Conservation (phyloP, 2,797 vertebrate genomes). For the Melanotaenia maccullochi region DNA sequence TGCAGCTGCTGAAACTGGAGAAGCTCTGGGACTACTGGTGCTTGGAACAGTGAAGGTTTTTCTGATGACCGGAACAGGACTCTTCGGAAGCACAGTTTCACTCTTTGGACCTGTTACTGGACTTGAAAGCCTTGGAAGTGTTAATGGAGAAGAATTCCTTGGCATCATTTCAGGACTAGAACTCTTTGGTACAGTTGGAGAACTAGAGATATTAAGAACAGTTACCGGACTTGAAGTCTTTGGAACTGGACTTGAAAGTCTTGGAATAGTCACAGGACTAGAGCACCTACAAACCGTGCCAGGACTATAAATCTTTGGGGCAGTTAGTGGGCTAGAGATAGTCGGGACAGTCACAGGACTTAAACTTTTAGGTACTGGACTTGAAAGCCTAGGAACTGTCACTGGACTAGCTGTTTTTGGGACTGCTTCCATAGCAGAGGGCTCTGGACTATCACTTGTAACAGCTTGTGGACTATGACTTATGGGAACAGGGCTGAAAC, state of each 20-base stretch:
- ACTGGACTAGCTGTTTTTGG: slow-evolving; percentile 42
- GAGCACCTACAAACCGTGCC: slow-evolving; percentile 40
- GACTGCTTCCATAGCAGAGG: not conserved
- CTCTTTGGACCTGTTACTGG: slow-evolving; percentile 49
- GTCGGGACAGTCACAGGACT: slow-evolving; percentile 46
- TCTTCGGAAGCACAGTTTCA: slow-evolving; percentile 44
- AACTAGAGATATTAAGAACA: slow-evolving; percentile 30
- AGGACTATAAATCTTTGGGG: slow-evolving; percentile 44
- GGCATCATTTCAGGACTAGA: slow-evolving; percentile 42
- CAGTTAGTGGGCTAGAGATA: slow-evolving; percentile 9
- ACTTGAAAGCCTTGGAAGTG: slow-evolving; percentile 45
- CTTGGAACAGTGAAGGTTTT: slow-evolving; percentile 55
- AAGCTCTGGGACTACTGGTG: slow-evolving; percentile 60
- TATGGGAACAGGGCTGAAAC: slow-evolving; percentile 24
- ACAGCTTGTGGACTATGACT: slow-evolving; percentile 24
- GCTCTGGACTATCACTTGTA: slow-evolving; percentile 13
- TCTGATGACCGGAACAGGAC: slow-evolving; percentile 53
- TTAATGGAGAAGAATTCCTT: slow-evolving; percentile 33
- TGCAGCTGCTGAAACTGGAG: slow-evolving; percentile 32
- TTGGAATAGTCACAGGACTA: slow-evolving; percentile 57
- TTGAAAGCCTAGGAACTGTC: slow-evolving; percentile 44
- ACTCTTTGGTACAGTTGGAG: slow-evolving; percentile 24
- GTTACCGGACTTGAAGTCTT: slow-evolving; percentile 54
- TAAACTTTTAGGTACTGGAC: slow-evolving; percentile 44
- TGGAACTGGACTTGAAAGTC: slow-evolving; percentile 62